Evolutionary conservation across 2,797 vertebrate species (phyloP), one percentile per base, ranked within the genome.

Genomic region (Artibeus lituratus): DNA sequence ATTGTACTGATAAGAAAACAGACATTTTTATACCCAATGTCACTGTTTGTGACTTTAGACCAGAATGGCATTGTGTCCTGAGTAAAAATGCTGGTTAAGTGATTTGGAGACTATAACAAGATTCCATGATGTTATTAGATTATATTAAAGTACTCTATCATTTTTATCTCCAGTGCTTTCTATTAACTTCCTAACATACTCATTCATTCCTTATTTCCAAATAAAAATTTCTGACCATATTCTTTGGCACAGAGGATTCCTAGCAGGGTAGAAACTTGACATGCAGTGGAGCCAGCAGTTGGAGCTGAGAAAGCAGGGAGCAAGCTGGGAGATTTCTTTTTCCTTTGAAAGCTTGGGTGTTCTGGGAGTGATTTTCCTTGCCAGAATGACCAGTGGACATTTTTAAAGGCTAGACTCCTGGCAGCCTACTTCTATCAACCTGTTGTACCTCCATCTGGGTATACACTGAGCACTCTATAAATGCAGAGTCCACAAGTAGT

Each of bases 141-240:
- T 78, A 51, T 82, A 81, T 87, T 92, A 88, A 86, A 76, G 37
- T 29, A 18, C 39, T 90, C 53, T 49, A 91, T 93, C 67, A 49
- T 87, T 73, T 94, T 93, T 22, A 81, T 92, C 35, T 78, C 78
- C 51, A 49, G 3, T 49, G 15, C 44, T 69, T 85, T 84, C 87
- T 72, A 53, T 51, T 81, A 59, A 92, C 35, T 90, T 81, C 9
- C 7, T 93, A 87, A 21, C 16, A 65, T 3, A 55, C n/a, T 37
- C 12, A 49, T 86, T 47, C 35, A 77, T 72, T 82, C 12, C 8
- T 59, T 44, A 87, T 59, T 35, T 87, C 53, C 47, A 87, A 47
- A 87, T 67, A 87, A 87, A 89, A 73, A 19, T 77, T 78, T 47
- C 51, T 42, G 72, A 47, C 44, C 7, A 0, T 11, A 19, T 11